Conservation (phyloP, 2,888 invertebrate genomes). For the Tachina lurida region DNA sequence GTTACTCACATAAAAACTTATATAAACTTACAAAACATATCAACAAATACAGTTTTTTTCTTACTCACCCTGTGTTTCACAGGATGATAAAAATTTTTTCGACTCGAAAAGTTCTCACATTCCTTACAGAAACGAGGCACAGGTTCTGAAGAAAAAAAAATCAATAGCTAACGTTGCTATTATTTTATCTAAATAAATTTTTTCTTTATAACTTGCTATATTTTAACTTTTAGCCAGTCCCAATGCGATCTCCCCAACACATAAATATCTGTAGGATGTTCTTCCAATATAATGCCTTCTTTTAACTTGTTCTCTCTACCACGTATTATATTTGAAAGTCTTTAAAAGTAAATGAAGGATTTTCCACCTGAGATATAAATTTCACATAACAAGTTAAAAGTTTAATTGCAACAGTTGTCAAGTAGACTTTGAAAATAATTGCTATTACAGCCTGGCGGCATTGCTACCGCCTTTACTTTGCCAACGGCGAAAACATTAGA, state of each 20-base stretch:
- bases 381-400: slow-evolving; percentile 1
- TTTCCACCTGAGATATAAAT: slow-evolving; percentile 9
- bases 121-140: no score
- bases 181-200: neutral
- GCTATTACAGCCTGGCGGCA: neutral
- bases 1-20: no score
- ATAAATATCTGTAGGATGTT: neutral
- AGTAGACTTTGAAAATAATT: slow-evolving; percentile 49
- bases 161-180: neutral
- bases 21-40: no score
- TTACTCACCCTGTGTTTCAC: no score
- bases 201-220: neutral
- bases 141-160: slow-evolving; percentile 13
- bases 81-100: no score
- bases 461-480: neutral
- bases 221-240: neutral
- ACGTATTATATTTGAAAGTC: neutral
- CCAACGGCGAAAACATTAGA: slow-evolving; percentile 39
- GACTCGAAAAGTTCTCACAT: no score
- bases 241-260: no score
- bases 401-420: slow-evolving; percentile 43
- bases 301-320: neutral
- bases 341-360: neutral
- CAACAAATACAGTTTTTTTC: no score
- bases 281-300: neutral